Evolutionary conservation across 2,113 vertebrate genomes (phyloP).

Genomic region (Callionymus lyra): DNA sequence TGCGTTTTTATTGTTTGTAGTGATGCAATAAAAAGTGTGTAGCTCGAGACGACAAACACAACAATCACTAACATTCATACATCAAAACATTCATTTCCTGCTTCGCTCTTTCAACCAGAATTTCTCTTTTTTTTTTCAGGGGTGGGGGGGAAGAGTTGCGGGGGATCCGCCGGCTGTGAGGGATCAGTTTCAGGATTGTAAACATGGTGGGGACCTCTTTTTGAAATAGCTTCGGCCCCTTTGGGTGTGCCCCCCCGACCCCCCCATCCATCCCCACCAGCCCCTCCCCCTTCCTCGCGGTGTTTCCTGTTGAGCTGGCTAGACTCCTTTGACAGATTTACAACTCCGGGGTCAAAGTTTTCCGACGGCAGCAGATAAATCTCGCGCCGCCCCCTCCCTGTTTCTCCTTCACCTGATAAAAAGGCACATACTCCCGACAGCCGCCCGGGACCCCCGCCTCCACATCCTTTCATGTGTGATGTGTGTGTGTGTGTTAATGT

Average conservation of each 20-base stretch:
- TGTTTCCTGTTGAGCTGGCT: slow-evolving; percentile 73
- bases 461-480: slow-evolving; percentile 60
- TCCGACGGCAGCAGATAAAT: slow-evolving; percentile 70
- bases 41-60: slow-evolving; percentile 3
- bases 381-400: slow-evolving; percentile 38
- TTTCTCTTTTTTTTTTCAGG: background rate
- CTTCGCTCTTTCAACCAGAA: slow-evolving; percentile 5
- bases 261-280: background rate
- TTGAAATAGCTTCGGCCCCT: slow-evolving; percentile 40
- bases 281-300: slow-evolving; percentile 42
- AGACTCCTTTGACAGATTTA: slow-evolving; percentile 76
- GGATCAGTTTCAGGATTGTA: slow-evolving; percentile 57
- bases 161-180: slow-evolving; percentile 36
- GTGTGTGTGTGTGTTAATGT: slow-evolving; percentile 16
- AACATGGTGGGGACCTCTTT: slow-evolving; percentile 43
- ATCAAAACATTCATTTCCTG: slow-evolving; percentile 29
- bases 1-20: no score
- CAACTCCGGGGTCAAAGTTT: slow-evolving; percentile 72
- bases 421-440: slow-evolving; percentile 42
- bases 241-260: slow-evolving; percentile 15
- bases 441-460: slow-evolving; percentile 7
- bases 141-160: slow-evolving; percentile 9
- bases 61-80: slow-evolving; percentile 15
- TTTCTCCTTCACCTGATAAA: slow-evolving; percentile 55
- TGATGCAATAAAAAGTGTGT: no score